Percentiles rank a stretch among this genome's conserved stretches.
These are phyloP conservation scores for Zaprionus ornatus DNA, from an alignment of 1,140 invertebrate genomes.

Conservation along the genomic window DNA sequence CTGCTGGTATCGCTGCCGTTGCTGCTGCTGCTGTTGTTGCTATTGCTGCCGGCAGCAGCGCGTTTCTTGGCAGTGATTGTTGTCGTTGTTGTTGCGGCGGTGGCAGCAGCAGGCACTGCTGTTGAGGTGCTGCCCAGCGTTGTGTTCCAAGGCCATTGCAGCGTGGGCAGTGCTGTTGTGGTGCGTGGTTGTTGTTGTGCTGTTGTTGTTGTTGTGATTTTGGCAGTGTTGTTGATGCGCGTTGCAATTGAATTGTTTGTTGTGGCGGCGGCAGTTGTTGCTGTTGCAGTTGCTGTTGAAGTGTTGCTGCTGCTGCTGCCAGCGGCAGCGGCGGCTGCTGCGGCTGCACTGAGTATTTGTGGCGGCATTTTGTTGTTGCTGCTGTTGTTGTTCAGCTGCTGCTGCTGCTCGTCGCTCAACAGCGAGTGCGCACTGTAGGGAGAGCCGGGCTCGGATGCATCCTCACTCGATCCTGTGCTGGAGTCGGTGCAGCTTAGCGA, in stretches of 20 bases:
- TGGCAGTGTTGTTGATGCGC: slow-evolving; percentile 50
- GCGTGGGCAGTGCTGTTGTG: slow-evolving; percentile 52
- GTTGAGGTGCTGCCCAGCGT: slow-evolving; percentile 69
- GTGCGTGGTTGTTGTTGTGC: slow-evolving; percentile 31
- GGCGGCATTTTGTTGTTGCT: slow-evolving; percentile 71
- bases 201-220: slow-evolving; percentile 36
- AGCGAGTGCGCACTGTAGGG: slow-evolving; percentile 88
- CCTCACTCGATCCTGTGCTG: slow-evolving; percentile 89
- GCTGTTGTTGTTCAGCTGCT: slow-evolving; percentile 38
- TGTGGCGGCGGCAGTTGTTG: slow-evolving; percentile 20
- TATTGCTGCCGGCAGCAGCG: slow-evolving; percentile 37
- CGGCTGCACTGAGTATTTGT: slow-evolving; percentile 64
- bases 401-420: slow-evolving; percentile 67
- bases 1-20: slow-evolving; percentile 12
- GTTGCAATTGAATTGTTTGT: slow-evolving; percentile 30
- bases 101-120: slow-evolving; percentile 52
- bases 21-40: slow-evolving; percentile 11
- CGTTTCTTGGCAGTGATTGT: slow-evolving; percentile 26
- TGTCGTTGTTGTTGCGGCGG: slow-evolving; percentile 18
- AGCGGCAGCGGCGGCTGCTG: slow-evolving; percentile 24
- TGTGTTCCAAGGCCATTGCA: slow-evolving; percentile 78
- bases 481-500: slow-evolving; percentile 88
- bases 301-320: slow-evolving; percentile 44
- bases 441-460: slow-evolving; percentile 92
- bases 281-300: slow-evolving; percentile 23